Base-by-base conservation (phyloP, 2,797 vertebrate genomes). In the Myotis vivesi region DNA sequence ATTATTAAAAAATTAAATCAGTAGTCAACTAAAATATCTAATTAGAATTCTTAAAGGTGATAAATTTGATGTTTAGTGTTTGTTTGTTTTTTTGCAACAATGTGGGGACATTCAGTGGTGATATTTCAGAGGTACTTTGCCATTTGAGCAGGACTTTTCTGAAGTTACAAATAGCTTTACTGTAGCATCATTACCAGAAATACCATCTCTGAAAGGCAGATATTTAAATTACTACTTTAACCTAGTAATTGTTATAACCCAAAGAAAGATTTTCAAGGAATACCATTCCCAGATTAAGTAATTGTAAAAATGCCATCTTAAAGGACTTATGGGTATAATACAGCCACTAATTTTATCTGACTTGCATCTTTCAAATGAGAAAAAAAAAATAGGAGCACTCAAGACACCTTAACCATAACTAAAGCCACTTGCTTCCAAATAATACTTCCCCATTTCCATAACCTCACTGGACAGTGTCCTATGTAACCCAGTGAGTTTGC, bases 181-280 rank as follows among this genome's bases (percentile, higher is more conserved):
- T 87, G 57, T 93, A 88, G 88, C 68, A 84, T 51, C 33, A 91
- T 83, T 92, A 64, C 55, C 51, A 96, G 66, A 96, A 96, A 87
- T 80, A 92, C 20, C 36, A 28, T 23, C 62, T 80, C 66, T 4
- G 6, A 25, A 96, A 95, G 30, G 44, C 77, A 88, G 49, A 89
- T 76, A 94, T 93, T 92, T 97, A 79, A 96, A 93, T 89, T 69
- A 93, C 59, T n/a, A 44, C 71, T 73, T 77, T 86, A 92, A 62
- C 49, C 68, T 93, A 87, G 23, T 89, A 94, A 77, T 49, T 94
- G 4, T 90, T 94, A 53, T 64, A 91, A 91, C 30, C n/a, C 30
- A 86, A 89, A 53, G 68, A 91, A 23, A 91, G 25, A 87, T 53
- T 94, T 93, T 91, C n/a, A 83, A 53, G 64, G 81, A 93, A 66